These are phyloP conservation scores for Melanotaenia pygmaea DNA, from an alignment of 2,797 vertebrate genomes.

Conservation along the genomic window DNA sequence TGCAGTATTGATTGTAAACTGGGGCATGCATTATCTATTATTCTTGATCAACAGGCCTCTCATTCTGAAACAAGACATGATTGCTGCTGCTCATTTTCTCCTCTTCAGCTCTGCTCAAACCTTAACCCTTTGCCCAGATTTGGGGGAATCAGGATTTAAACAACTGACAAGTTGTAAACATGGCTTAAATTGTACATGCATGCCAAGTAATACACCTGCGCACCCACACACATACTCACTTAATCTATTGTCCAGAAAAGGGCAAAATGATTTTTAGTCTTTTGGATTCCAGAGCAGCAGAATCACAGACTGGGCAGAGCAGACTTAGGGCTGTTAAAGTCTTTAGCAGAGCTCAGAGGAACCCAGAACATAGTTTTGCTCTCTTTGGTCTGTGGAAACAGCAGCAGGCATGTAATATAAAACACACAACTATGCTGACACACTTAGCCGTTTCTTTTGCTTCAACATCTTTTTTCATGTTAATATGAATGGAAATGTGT, in stretches of 20 bases:
- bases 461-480: constrained; percentile 6
- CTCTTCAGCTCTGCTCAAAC: constrained; percentile 1
- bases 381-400: constrained; percentile 56
- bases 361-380: constrained; percentile 67
- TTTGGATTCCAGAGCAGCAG: constrained; percentile 46
- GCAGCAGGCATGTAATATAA: constrained; percentile 68
- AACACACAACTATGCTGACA: constrained; percentile 61
- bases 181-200: background rate
- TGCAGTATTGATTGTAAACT: constrained; percentile 10
- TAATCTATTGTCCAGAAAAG: constrained; percentile 28
- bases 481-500: constrained; percentile 5
- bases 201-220: constrained; percentile 38
- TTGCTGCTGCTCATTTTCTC: constrained; percentile 4
- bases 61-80: constrained; percentile 5
- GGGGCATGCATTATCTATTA: background rate
- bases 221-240: constrained; percentile 6
- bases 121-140: constrained; percentile 23
- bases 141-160: constrained; percentile 29
- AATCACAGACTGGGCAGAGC: constrained; percentile 44
- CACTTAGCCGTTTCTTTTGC: constrained; percentile 32
- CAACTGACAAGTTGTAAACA: constrained; percentile 18
- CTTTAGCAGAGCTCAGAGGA: constrained; percentile 63
- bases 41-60: constrained; percentile 13
- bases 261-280: constrained; percentile 30
- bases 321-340: constrained; percentile 63